A percentile compares a stretch with the other conserved stretches of the same genome.
Evolutionary conservation across 2,113 vertebrate species (phyloP).

Genomic region (Tricholaema leucomelas): DNA sequence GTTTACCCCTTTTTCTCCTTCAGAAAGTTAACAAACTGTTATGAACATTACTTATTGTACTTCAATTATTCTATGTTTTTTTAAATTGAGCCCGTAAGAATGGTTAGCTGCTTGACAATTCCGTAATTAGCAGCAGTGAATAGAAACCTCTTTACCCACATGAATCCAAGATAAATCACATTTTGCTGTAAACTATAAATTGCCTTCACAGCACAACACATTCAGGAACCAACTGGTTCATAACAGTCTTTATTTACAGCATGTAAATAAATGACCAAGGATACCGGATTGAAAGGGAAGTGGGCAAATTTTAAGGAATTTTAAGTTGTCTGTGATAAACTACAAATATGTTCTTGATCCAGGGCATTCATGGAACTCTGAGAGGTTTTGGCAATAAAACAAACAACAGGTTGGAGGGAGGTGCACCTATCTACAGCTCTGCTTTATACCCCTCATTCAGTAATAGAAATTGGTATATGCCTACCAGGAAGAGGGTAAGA

Average conservation of each 20-base stretch:
- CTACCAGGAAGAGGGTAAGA: background rate
- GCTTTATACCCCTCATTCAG: background rate
- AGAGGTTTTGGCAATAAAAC: constrained; percentile 22
- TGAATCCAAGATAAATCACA: background rate
- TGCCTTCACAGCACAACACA: background rate
- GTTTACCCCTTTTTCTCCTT: background rate
- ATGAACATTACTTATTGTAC: background rate
- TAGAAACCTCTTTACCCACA: background rate
- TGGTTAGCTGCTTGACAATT: background rate
- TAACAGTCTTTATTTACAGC: background rate
- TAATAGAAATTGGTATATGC: background rate
- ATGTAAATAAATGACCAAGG: background rate
- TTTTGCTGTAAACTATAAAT: background rate
- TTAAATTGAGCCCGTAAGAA: background rate
- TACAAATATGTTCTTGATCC: background rate
- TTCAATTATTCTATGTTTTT: background rate
- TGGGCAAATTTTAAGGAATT: background rate
- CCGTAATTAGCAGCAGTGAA: background rate
- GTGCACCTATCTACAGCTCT: background rate
- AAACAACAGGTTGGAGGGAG: background rate
- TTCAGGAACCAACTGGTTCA: constrained; percentile 8
- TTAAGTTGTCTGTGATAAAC: constrained; percentile 37
- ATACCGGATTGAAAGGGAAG: background rate
- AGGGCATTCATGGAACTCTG: background rate
- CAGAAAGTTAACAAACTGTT: background rate